Conservation (phyloP, 1,140 invertebrate species). For the Capitella teleta region DNA sequence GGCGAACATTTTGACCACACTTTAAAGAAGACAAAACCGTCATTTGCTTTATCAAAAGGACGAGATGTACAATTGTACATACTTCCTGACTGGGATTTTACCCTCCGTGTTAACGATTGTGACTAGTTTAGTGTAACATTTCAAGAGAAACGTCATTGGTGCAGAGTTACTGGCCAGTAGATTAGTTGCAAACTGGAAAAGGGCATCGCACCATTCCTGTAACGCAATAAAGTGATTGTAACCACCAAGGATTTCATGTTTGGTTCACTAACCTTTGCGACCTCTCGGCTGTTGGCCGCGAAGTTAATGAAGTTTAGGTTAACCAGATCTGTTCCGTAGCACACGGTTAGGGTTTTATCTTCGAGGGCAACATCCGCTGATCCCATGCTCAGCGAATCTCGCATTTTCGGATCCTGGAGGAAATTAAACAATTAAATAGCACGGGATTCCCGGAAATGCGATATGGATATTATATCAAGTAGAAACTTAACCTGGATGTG, state of each 20-base stretch:
- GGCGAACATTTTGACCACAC: constrained; percentile 79
- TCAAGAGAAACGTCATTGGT: constrained; percentile 74
- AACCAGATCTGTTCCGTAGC: constrained; percentile 81
- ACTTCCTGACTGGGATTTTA: constrained; percentile 73
- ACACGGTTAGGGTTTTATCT: constrained; percentile 86
- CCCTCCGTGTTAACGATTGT: constrained; percentile 74
- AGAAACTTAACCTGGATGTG: too few species aligned
- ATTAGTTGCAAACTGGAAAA: constrained; percentile 82
- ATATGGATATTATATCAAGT: too few species aligned
- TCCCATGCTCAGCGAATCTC: constrained; percentile 73
- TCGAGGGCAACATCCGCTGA: constrained; percentile 71
- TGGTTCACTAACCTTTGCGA: constrained; percentile 4
- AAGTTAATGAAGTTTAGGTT: constrained; percentile 87
- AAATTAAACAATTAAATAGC: constrained; percentile 19
- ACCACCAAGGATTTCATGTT: not conserved
- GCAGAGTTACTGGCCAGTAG: constrained; percentile 76
- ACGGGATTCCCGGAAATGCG: too few species aligned
- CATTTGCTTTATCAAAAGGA: constrained; percentile 3
- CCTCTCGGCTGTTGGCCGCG: constrained; percentile 59
- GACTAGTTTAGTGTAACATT: constrained; percentile 76
- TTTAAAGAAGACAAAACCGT: constrained; percentile 31
- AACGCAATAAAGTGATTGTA: constrained; percentile 9
- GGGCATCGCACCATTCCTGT: constrained; percentile 76
- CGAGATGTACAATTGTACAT: constrained; percentile 9
- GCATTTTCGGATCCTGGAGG: constrained; percentile 73